These are phyloP conservation scores for Campaea margaritaria DNA, from an alignment of 2,888 invertebrate genomes.

Conservation along the genomic window DNA sequence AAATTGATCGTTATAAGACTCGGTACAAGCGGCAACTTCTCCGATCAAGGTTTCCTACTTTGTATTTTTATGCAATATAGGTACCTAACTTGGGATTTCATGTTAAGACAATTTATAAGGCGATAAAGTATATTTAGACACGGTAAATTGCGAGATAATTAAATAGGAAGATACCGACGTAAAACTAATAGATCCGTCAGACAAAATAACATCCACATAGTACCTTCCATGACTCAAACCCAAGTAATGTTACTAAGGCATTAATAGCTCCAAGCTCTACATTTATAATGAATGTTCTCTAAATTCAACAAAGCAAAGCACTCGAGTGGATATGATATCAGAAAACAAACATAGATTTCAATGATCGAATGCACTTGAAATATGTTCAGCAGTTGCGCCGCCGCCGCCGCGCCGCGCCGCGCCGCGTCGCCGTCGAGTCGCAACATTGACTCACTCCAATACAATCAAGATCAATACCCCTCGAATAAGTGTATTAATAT, in stretches of 20 bases:
- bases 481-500: slow-evolving; percentile 46
- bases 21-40: slow-evolving; percentile 59
- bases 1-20: slow-evolving; percentile 67
- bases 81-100: slow-evolving; percentile 16
- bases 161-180: background rate
- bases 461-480: slow-evolving; percentile 43
- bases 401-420: too few species aligned
- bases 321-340: slow-evolving; percentile 34
- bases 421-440: slow-evolving; percentile 27
- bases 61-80: slow-evolving; percentile 32
- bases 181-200: background rate
- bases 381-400: slow-evolving; percentile 30
- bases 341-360: slow-evolving; percentile 38
- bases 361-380: slow-evolving; percentile 40
- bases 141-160: background rate
- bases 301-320: slow-evolving; percentile 20
- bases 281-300: slow-evolving; percentile 14
- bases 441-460: slow-evolving; percentile 31
- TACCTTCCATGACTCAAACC: background rate
- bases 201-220: background rate
- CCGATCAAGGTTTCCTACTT: slow-evolving; percentile 55
- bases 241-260: slow-evolving; percentile 1
- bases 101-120: slow-evolving; percentile 56
- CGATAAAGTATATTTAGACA: slow-evolving; percentile 55
- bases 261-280: slow-evolving; percentile 11